A percentile compares a stretch with the other conserved stretches of the same genome.
Conservation (phyloP, 1,140 invertebrate species). For the Papilio machaon region DNA sequence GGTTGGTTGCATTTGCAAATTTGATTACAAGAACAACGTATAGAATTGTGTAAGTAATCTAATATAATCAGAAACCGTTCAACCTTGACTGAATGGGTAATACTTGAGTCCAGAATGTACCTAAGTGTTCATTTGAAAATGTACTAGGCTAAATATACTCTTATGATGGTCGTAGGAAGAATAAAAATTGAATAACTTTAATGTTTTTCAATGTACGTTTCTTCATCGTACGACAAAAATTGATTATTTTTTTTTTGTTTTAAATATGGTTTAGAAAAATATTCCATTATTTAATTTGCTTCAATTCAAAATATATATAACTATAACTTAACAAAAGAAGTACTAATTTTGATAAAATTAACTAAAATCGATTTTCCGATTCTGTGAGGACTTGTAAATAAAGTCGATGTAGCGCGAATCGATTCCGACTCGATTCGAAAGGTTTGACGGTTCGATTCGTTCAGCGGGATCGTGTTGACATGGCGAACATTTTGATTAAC, state of each 20-base stretch:
- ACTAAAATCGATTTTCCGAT: conserved; percentile 24
- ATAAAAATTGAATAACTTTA: too few relatives aligned
- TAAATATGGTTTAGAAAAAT: neutral
- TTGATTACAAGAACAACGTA: neutral
- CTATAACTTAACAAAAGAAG: neutral
- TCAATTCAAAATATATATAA: neutral
- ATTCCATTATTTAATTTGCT: neutral
- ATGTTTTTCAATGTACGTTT: too few relatives aligned
- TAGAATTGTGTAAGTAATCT: neutral
- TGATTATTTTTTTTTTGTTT: too few relatives aligned
- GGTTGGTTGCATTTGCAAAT: neutral
- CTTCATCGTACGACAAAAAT: too few relatives aligned
- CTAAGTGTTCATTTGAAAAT: too few relatives aligned
- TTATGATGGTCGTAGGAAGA: too few relatives aligned
- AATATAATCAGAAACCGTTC: too few relatives aligned
- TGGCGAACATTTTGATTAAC: neutral
- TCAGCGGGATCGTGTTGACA: conserved; percentile 1
- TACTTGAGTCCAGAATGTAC: too few relatives aligned
- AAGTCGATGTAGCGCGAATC: neutral
- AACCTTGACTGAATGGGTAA: too few relatives aligned
- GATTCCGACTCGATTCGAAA: neutral
- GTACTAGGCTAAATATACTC: too few relatives aligned
- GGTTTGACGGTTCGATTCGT: conserved; percentile 1
- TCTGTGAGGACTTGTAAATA: neutral
- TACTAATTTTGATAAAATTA: conserved; percentile 15